Percentiles rank a stretch among this genome's conserved stretches.
Evolutionary conservation across 30 jellyfish, hydroid and myxozoan genomes (phyloP).

Genomic region (Chrysaora quinquecirrha): DNA sequence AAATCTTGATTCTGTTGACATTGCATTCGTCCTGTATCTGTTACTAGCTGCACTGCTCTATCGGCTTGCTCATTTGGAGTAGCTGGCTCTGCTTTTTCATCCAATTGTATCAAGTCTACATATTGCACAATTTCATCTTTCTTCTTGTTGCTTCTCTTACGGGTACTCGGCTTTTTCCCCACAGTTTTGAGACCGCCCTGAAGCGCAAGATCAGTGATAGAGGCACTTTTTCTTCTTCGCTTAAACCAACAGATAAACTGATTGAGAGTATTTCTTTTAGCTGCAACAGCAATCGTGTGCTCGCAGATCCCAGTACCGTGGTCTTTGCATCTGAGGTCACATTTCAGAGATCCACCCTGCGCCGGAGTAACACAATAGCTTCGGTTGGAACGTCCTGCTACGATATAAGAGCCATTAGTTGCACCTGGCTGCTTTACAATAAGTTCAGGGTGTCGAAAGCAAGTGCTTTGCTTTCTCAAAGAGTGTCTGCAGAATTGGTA

Average conservation of each 20-base stretch:
- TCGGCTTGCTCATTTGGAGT: too few relatives aligned
- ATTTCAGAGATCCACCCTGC: constrained; percentile 3
- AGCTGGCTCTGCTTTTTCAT: too few relatives aligned
- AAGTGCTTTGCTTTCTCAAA: constrained; percentile 8
- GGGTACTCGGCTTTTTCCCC: constrained; percentile 1
- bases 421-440: constrained; percentile 16
- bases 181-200: constrained; percentile 23
- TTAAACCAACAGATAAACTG: constrained; percentile 5
- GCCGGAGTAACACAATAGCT: background rate
- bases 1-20: too few relatives aligned
- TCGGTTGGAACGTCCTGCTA: constrained; percentile 14
- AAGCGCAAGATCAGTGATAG: constrained; percentile 5
- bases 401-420: background rate
- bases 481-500: too few relatives aligned
- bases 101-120: constrained; percentile 20
- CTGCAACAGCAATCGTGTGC: constrained; percentile 15
- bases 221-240: constrained; percentile 4
- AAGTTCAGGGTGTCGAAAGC: constrained; percentile 5
- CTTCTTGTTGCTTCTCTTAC: background rate
- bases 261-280: background rate
- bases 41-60: too few relatives aligned
- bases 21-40: too few relatives aligned
- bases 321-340: constrained; percentile 15
- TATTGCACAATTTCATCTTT: background rate
- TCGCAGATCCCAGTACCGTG: constrained; percentile 4